A percentile compares a stretch with the other conserved stretches of the same genome.
Conservation (phyloP, 1,140 invertebrate species). For the Nasonia giraulti region DNA sequence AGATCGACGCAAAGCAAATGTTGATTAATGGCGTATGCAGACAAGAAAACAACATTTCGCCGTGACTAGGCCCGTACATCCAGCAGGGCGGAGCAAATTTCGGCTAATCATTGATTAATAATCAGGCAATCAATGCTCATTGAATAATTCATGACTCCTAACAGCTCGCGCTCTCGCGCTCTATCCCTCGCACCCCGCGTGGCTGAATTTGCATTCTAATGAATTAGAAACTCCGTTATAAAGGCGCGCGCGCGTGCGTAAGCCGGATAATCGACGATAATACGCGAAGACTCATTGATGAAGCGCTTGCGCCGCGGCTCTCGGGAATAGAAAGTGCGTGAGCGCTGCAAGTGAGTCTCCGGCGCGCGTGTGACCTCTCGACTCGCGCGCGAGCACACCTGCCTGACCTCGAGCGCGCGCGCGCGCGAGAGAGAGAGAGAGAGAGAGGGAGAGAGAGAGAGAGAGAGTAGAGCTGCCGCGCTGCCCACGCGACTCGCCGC, state of each 20-base stretch:
- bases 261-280: background rate
- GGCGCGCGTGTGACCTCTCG: slow-evolving; percentile 60
- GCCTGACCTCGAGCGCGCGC: no score
- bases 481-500: no score
- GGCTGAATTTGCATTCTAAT: slow-evolving; percentile 31
- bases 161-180: background rate
- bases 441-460: no score
- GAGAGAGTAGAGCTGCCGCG: no score
- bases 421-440: no score
- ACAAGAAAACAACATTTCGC: background rate
- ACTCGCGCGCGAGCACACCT: no score
- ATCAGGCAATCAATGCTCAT: slow-evolving; percentile 25
- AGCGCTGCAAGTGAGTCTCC: slow-evolving; percentile 53
- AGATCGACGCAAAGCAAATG: background rate
- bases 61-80: background rate
- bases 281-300: background rate
- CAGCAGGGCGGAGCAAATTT: background rate
- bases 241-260: no score
- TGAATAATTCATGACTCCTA: slow-evolving; percentile 19
- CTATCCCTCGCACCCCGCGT: background rate
- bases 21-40: background rate
- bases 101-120: slow-evolving; percentile 22
- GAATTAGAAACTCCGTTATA: background rate
- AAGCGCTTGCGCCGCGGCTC: background rate
- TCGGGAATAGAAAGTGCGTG: slow-evolving; percentile 53